phyloP scores from a whole-genome alignment of 1,140 invertebrate species.

The Atta colombica region DNA sequence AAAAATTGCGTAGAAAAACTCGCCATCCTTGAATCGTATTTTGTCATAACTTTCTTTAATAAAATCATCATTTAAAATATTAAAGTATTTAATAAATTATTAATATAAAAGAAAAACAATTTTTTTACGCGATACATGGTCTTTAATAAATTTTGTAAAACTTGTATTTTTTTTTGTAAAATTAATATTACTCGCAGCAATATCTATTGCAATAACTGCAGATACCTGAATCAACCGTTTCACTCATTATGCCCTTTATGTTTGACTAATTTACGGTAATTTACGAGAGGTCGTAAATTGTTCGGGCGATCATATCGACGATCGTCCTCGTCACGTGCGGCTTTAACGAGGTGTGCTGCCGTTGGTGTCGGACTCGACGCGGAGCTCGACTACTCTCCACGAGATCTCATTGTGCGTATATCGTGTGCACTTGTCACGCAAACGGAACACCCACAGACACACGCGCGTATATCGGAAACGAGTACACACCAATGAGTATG shows the following conservation, averaged over 20 bases:
- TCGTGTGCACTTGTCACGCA: slow-evolving; percentile 37
- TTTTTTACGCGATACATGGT: not conserved
- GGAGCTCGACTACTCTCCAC: slow-evolving; percentile 44
- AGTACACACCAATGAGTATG: not conserved
- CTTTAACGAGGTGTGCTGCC: slow-evolving; percentile 33
- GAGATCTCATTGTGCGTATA: slow-evolving; percentile 39
- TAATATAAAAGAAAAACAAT: not conserved
- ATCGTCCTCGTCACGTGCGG: not conserved
- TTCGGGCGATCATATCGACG: not conserved
- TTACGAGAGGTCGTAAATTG: slow-evolving; percentile 26
- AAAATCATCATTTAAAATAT: not conserved
- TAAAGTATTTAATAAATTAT: not conserved
- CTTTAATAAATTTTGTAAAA: not conserved
- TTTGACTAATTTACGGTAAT: not conserved
- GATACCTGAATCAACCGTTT: not conserved
- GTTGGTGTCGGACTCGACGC: slow-evolving; percentile 17
- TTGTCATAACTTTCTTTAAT: not conserved
- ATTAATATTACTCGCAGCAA: not conserved
- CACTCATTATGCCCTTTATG: not conserved
- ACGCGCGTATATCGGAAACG: not conserved
- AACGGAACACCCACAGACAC: slow-evolving; percentile 8
- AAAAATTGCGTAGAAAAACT: not conserved
- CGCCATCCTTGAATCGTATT: not conserved
- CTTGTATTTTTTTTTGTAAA: not conserved
- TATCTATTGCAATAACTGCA: not conserved